Base-by-base conservation (phyloP, 2,888 invertebrate genomes). In the Limnephilus auricula region DNA sequence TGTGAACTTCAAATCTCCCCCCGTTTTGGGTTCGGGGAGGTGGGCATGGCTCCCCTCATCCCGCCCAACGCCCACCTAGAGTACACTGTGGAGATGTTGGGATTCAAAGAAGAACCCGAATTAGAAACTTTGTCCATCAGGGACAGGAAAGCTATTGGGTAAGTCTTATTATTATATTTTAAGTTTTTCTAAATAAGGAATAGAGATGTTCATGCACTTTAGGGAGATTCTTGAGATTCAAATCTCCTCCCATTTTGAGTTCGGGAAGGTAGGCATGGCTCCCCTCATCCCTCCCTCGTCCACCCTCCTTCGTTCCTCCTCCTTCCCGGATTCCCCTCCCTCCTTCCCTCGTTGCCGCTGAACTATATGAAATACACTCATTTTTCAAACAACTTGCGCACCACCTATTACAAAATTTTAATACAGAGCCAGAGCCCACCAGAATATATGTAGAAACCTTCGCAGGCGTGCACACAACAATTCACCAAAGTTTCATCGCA, bases 11-110 rank as follows among this genome's bases (percentile, higher is more conserved):
- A 97, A 94, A 95, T 99, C 89, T 97, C 97, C 92, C 96, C 98
- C 4, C 96, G 98, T 93, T 98, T 99, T 95, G 99, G 97, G 3
- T 99, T 98, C 94, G 99, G 99, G 0, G 95, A 96, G 1, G 94
- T 96, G 87, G 99, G 99, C 0, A 95, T 97, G 79, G 96, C 95
- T 0, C 97, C 97, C 2, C 95, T 96, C 34, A 97, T 98, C 93
- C 97, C 97, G 34, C 95, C 97, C 0, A 96, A 97, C 93, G 96
- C 97, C 0, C 96, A 96, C 94, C 94, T 98, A 18, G 95, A 96
- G 83, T 98, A 98, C 93, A 97, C 96, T 84, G 95, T 99, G 30
- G 97, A 98, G 94, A 95, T 99, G 40, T 95, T 98, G 82, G 96
- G 97, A 93, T 96, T 97, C 94, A 95, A 96, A 92, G 96, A 96